These are phyloP conservation scores for Hippocampus kuda DNA, from an alignment of 2,797 vertebrate genomes.

Conservation along the genomic window DNA sequence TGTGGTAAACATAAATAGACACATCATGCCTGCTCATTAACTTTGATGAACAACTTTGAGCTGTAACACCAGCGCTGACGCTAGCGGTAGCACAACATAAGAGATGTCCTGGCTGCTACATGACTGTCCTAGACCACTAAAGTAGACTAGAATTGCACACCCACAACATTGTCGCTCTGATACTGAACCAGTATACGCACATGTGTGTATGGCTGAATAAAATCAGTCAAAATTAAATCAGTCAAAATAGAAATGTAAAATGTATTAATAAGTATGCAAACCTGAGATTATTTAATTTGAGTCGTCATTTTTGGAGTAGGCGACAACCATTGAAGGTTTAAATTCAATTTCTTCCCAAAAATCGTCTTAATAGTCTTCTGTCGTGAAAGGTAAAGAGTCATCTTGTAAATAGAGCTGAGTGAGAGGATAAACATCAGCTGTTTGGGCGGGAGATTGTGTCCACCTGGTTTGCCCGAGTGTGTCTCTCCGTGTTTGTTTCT, in stretches of 20 bases:
- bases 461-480: conserved; percentile 49
- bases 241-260: too few relatives aligned
- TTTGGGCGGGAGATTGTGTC: conserved; percentile 54
- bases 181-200: too few relatives aligned
- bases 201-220: too few relatives aligned
- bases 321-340: neutral
- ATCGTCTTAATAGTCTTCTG: neutral
- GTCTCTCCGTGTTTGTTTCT: conserved; percentile 42
- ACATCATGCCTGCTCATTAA: too few relatives aligned
- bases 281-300: too few relatives aligned
- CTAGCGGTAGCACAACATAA: neutral
- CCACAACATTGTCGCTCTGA: too few relatives aligned
- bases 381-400: conserved; percentile 1
- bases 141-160: too few relatives aligned
- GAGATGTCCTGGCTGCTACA: neutral
- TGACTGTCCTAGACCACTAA: neutral
- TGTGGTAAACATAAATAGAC: neutral
- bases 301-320: too few relatives aligned
- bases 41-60: too few relatives aligned
- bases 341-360: neutral
- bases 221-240: too few relatives aligned
- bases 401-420: conserved; percentile 47
- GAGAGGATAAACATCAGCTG: conserved; percentile 48
- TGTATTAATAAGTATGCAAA: too few relatives aligned
- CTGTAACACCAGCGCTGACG: neutral